phyloP scores from a whole-genome alignment of 2,888 invertebrate species.

The Noctuana brunneofusca region DNA sequence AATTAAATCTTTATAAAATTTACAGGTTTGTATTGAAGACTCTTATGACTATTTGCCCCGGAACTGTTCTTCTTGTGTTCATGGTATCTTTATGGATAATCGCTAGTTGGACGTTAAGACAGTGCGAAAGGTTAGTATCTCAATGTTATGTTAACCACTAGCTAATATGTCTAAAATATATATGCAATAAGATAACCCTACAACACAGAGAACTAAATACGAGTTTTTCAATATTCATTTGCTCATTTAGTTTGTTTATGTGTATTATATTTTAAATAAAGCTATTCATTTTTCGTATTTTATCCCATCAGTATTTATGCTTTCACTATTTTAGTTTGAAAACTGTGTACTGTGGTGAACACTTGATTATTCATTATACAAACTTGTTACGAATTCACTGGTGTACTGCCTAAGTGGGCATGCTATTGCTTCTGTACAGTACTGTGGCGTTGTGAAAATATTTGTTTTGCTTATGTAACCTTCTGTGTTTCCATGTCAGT shows the following conservation, averaged over 20 bases:
- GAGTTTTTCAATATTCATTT: slow-evolving; percentile 40
- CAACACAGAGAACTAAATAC: slow-evolving; percentile 14
- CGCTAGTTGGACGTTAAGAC: slow-evolving; percentile 98
- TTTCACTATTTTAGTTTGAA: slow-evolving; percentile 59
- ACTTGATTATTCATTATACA: slow-evolving; percentile 49
- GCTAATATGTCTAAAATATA: slow-evolving; percentile 18
- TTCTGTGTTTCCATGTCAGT: slow-evolving; percentile 66
- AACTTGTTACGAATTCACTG: slow-evolving; percentile 55
- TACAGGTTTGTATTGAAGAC: slow-evolving; percentile 96
- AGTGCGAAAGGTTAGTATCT: slow-evolving; percentile 96
- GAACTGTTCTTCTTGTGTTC: slow-evolving; percentile 97
- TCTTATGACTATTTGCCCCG: slow-evolving; percentile 99
- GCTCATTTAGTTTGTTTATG: slow-evolving; percentile 45
- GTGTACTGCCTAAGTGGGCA: slow-evolving; percentile 71
- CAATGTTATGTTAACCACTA: slow-evolving; percentile 17
- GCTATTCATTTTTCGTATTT: slow-evolving; percentile 45
- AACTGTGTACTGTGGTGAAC: slow-evolving; percentile 46
- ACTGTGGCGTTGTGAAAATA: slow-evolving; percentile 73
- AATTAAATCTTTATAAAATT: slow-evolving; percentile 29
- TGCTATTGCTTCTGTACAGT: slow-evolving; percentile 78
- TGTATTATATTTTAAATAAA: slow-evolving; percentile 38
- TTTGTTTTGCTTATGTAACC: slow-evolving; percentile 66
- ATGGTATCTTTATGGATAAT: slow-evolving; percentile 99
- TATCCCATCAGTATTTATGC: slow-evolving; percentile 56
- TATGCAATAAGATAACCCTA: slow-evolving; percentile 24